Base-by-base conservation (phyloP, 2,888 invertebrate species). In the Cryptocheilus praepositus region DNA sequence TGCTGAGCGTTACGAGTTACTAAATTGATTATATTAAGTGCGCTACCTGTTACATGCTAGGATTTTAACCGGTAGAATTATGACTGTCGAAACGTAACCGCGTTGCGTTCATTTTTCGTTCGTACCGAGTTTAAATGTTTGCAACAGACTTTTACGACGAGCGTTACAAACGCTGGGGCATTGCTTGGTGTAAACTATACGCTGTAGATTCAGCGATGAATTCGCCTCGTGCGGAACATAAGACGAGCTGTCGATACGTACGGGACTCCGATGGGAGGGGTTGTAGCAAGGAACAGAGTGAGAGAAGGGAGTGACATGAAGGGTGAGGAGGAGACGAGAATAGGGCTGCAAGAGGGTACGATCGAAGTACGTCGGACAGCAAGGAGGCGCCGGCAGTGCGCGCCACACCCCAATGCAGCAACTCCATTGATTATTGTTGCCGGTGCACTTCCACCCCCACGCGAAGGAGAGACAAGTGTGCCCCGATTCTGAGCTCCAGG, bases 391-490 rank as follows among this genome's bases (percentile, higher is more conserved):
- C 83, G 81, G 78, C 72, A 83, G 82, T 82, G 83, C 75, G 85
- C 83, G 86, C 87, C 87, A 86, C 87, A 87, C 85, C 87, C 87
- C 83, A 81, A 83, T 86, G 86, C 86, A 85, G 86, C 83, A 84
- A 84, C 86, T 87, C 83, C 87, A 87, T 87, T 87, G 87, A 87
- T 87, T 87, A 86, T 87, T 87, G 86, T 87, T 85, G 85, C 84
- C 74, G 75, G 79, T 83, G 82, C 81, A 82, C 78, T 81, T 83
- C 75, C 81, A 76, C 67, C 73, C 64, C 73, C 74, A 25, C 49
- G 56, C 18, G 57, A 56, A 70, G 76, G 74, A 77, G 69, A 74
- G 76, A 74, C 75, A 73, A 79, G 74, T 71, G 70, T 72, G 67
- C 70, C 67, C 71, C 67, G 76, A 73, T 76, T 78, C 75, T 70